phyloP scores from a whole-genome alignment of 2,888 invertebrate genomes.

The Scaptomyza caliginosa region DNA sequence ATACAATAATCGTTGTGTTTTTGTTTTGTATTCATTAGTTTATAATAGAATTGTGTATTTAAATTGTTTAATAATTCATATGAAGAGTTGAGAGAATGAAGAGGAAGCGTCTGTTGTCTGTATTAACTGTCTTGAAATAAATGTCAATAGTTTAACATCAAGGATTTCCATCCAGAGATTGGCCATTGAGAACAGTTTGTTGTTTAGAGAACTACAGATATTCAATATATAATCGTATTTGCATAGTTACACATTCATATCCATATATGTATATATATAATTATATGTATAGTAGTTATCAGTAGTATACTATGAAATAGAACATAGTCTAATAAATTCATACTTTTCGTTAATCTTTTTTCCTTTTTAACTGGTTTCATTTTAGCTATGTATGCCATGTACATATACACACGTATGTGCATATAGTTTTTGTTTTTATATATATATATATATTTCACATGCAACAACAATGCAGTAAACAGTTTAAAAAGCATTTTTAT shows the following conservation, averaged over 20 bases:
- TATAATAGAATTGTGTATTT: constrained; percentile 20
- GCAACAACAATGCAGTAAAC: constrained; percentile 46
- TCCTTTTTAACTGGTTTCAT: constrained; percentile 23
- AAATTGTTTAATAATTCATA: constrained; percentile 37
- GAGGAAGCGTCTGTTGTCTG: constrained; percentile 37
- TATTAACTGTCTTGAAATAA: background rate
- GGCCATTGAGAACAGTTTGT: constrained; percentile 40
- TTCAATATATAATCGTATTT: constrained; percentile 25
- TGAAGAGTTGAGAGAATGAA: constrained; percentile 46
- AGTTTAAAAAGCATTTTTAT: constrained; percentile 34
- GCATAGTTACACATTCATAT: constrained; percentile 25
- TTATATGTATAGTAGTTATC: constrained; percentile 29
- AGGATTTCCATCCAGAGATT: constrained; percentile 15
- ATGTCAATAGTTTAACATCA: constrained; percentile 1
- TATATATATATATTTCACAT: constrained; percentile 4
- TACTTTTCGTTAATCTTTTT: constrained; percentile 72
- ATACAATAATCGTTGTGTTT: constrained; percentile 2
- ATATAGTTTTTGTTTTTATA: too few relatives aligned
- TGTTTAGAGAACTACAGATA: constrained; percentile 41
- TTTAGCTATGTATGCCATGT: constrained; percentile 29
- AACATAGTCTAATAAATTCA: constrained; percentile 78
- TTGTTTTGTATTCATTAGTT: background rate
- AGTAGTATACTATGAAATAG: constrained; percentile 53
- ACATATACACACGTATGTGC: constrained; percentile 30
- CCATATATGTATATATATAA: constrained; percentile 6